Evolutionary conservation across 35 echinoderm and acorn worm genomes (phyloP).

Genomic region (Heliocidaris erythrogramma): DNA sequence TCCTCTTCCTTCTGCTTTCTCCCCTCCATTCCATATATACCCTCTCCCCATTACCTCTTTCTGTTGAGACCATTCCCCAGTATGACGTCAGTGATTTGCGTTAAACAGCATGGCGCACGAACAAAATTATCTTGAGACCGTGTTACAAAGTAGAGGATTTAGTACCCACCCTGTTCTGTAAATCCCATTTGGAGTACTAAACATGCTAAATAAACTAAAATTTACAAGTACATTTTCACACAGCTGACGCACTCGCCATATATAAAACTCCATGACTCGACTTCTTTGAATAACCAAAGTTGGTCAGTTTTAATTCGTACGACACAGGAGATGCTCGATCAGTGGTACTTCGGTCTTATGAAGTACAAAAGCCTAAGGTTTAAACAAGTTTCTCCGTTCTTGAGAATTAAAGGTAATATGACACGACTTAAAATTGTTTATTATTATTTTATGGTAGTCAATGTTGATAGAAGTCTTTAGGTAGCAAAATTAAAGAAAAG

Average conservation of each 20-base stretch:
- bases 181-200: background rate
- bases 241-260: background rate
- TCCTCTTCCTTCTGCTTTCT: background rate
- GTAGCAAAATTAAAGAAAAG: too few relatives aligned
- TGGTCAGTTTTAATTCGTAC: too few relatives aligned
- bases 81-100: background rate
- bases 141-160: background rate
- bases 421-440: too few relatives aligned
- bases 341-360: too few relatives aligned
- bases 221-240: background rate
- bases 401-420: too few relatives aligned
- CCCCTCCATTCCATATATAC: background rate
- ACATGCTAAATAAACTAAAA: background rate
- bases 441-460: too few relatives aligned
- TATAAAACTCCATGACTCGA: too few relatives aligned
- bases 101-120: background rate
- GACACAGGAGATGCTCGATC: too few relatives aligned
- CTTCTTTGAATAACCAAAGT: too few relatives aligned
- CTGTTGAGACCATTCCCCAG: background rate
- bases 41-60: background rate
- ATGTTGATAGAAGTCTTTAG: too few relatives aligned
- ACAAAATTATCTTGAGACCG: background rate
- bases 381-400: too few relatives aligned
- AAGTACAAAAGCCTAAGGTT: too few relatives aligned
- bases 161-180: background rate